These are phyloP conservation scores for Liasis olivaceus DNA, from an alignment of 2,797 vertebrate genomes.

Conservation along the genomic window DNA sequence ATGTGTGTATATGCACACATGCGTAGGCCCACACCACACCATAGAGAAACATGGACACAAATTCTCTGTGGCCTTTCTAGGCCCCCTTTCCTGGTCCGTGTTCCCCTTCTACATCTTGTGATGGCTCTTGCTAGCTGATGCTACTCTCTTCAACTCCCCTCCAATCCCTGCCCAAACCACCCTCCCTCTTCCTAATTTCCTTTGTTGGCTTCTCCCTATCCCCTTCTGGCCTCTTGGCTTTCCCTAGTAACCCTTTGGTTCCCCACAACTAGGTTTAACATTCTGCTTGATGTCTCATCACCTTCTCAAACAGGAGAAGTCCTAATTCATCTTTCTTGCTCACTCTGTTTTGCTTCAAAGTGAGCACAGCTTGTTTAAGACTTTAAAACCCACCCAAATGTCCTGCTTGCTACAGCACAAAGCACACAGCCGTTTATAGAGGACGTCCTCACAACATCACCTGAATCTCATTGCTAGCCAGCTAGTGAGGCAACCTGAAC, in stretches of 20 bases:
- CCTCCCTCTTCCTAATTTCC: background rate
- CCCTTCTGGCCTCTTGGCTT: background rate
- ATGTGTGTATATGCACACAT: too few species aligned
- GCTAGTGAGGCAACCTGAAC: background rate
- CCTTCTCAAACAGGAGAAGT: background rate
- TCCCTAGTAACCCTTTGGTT: background rate
- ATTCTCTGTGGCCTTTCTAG: too few species aligned
- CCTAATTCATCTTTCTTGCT: background rate
- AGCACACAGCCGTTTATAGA: background rate
- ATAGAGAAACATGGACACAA: too few species aligned
- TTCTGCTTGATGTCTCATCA: background rate
- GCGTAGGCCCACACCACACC: too few species aligned
- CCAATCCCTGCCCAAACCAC: background rate
- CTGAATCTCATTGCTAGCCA: background rate
- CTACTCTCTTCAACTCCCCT: background rate
- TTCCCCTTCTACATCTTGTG: too few species aligned
- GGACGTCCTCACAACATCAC: background rate
- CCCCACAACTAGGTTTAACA: background rate
- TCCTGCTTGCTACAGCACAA: background rate
- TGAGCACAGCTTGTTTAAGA: background rate
- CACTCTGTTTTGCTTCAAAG: background rate
- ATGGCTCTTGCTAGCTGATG: background rate
- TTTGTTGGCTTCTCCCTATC: background rate
- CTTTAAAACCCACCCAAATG: background rate
- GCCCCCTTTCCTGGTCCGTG: too few species aligned